phyloP scores from a whole-genome alignment of 2,888 invertebrate genomes.

The Drosophila gaucha region DNA sequence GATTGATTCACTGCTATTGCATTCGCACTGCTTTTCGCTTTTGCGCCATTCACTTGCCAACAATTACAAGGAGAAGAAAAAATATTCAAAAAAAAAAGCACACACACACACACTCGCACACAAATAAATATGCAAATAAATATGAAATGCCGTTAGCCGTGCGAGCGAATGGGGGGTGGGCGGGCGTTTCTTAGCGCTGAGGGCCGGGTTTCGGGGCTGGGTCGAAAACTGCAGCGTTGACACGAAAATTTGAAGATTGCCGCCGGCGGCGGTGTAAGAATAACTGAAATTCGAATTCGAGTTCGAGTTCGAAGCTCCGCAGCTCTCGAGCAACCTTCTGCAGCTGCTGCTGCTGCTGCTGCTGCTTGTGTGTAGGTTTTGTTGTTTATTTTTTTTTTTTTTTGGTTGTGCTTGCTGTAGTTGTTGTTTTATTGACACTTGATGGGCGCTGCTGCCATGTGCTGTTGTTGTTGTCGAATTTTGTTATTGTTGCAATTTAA shows the following conservation, averaged over 20 bases:
- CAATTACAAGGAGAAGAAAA: constrained; percentile 22
- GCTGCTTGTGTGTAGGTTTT: constrained; percentile 25
- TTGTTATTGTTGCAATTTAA: constrained; percentile 67
- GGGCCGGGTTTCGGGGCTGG: constrained; percentile 6
- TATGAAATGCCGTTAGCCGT: constrained; percentile 39
- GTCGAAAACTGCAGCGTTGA: constrained; percentile 44
- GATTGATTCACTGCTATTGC: constrained; percentile 49
- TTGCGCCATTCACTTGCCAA: constrained; percentile 49
- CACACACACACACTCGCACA: constrained; percentile 2
- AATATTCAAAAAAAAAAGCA: constrained; percentile 18
- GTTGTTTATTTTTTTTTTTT: constrained; percentile 5
- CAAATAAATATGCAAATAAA: constrained; percentile 14
- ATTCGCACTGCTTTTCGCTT: constrained; percentile 30
- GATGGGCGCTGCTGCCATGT: constrained; percentile 44
- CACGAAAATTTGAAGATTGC: constrained; percentile 41
- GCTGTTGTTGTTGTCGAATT: constrained; percentile 28
- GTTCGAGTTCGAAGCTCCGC: constrained; percentile 25
- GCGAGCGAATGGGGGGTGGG: not conserved
- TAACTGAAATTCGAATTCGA: constrained; percentile 42
- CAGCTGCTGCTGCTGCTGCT: not conserved
- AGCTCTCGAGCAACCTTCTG: constrained; percentile 49
- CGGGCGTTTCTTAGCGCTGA: constrained; percentile 8
- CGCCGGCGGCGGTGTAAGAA: constrained; percentile 44
- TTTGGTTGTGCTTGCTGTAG: constrained; percentile 9
- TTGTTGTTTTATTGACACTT: constrained; percentile 56